Percentiles rank a stretch among this genome's conserved stretches.
These are phyloP conservation scores for Phyllotis vaccarum DNA, from an alignment of 2,797 vertebrate species.

Conservation along the genomic window DNA sequence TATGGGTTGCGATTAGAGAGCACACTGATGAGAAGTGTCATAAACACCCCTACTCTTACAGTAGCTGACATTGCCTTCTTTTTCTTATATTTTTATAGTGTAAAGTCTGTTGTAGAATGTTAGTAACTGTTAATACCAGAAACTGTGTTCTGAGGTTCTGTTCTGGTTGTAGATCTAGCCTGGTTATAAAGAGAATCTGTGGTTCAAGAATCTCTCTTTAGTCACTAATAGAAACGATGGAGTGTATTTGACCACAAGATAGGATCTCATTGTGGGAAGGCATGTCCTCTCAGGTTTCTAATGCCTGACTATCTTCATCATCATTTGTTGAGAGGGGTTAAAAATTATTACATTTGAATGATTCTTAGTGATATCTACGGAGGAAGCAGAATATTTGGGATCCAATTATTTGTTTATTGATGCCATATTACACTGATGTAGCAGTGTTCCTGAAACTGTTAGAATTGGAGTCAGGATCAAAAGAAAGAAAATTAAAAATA, in stretches of 20 bases:
- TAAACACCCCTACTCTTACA: background rate
- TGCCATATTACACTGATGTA: background rate
- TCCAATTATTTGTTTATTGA: background rate
- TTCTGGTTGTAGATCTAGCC: background rate
- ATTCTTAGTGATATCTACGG: background rate
- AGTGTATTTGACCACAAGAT: fast-evolving
- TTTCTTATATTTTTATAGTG: background rate
- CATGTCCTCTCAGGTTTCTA: background rate
- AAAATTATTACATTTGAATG: background rate
- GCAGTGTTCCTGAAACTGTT: background rate
- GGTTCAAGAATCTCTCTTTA: background rate
- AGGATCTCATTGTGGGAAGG: background rate
- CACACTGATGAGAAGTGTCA: background rate
- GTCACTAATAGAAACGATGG: background rate
- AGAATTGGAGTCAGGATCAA: background rate
- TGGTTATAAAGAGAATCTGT: background rate
- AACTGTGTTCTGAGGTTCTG: background rate
- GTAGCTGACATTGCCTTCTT: background rate
- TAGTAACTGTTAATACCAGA: background rate
- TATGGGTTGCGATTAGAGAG: background rate
- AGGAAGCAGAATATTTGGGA: background rate
- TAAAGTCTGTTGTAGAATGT: background rate
- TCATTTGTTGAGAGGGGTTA: background rate
- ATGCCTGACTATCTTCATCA: background rate
- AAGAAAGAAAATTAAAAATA: background rate